A percentile compares a stretch with the other conserved stretches of the same genome.
Evolutionary conservation across 2,888 invertebrate species (phyloP).

Genomic region (Helicoverpa assulta): DNA sequence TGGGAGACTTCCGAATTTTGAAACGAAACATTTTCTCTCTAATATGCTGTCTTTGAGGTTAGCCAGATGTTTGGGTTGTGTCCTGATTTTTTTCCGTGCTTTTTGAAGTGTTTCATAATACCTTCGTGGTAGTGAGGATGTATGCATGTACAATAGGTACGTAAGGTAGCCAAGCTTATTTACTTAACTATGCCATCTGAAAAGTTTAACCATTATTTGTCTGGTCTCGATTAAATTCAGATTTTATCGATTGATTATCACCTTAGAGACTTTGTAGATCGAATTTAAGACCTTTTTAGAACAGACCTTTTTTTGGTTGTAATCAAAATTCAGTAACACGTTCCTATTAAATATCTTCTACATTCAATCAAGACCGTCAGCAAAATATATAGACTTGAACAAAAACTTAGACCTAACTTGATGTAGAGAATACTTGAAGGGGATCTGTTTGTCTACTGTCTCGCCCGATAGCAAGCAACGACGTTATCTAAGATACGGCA

Average conservation of each 20-base stretch:
- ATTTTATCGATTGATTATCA: too few relatives aligned
- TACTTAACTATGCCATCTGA: too few relatives aligned
- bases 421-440: background rate
- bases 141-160: background rate
- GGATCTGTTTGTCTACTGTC: constrained; percentile 35
- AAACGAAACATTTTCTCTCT: constrained; percentile 45
- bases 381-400: too few relatives aligned
- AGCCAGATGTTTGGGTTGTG: constrained; percentile 43
- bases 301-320: too few relatives aligned
- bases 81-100: constrained; percentile 26
- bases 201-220: too few relatives aligned
- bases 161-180: too few relatives aligned
- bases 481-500: constrained; percentile 37
- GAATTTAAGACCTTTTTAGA: too few relatives aligned
- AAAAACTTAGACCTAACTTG: background rate
- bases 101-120: background rate
- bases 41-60: constrained; percentile 37
- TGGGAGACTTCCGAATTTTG: constrained; percentile 50
- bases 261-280: too few relatives aligned
- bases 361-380: too few relatives aligned
- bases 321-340: too few relatives aligned
- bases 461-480: constrained; percentile 21
- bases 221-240: too few relatives aligned
- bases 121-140: background rate
- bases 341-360: too few relatives aligned